These are phyloP conservation scores for Eilema sororculum DNA, from an alignment of 2,888 invertebrate genomes.

Conservation along the genomic window DNA sequence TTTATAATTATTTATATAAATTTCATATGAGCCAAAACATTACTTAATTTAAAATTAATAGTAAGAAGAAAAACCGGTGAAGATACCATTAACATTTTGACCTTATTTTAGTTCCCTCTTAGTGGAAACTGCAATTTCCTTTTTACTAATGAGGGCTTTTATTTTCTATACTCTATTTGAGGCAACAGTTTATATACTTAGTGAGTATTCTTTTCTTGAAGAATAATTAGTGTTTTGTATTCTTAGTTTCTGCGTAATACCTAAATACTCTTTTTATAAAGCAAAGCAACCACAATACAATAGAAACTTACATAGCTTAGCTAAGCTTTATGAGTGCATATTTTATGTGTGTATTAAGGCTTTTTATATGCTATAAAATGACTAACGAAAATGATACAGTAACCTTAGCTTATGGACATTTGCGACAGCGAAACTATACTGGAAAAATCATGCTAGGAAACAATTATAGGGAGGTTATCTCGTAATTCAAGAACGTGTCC, in stretches of 20 bases:
- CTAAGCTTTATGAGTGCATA: not conserved
- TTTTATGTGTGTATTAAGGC: not conserved
- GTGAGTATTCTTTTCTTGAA: conserved; percentile 39
- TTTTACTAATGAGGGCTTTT: conserved; percentile 84
- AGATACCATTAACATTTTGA: conserved; percentile 78
- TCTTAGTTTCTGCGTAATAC: conserved; percentile 14
- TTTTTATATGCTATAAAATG: not conserved
- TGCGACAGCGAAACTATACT: not conserved
- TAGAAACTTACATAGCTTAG: not conserved
- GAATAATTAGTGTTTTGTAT: conserved; percentile 29
- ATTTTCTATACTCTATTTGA: conserved; percentile 71
- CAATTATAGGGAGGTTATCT: too few species aligned
- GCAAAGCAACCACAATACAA: not conserved
- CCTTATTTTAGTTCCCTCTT: conserved; percentile 82
- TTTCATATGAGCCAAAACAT: not conserved
- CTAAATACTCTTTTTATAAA: not conserved
- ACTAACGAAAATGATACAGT: not conserved
- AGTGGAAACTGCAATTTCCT: conserved; percentile 83
- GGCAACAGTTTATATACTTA: conserved; percentile 30
- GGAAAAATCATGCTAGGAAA: not conserved
- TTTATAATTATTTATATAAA: not conserved
- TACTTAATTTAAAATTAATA: not conserved
- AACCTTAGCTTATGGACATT: not conserved
- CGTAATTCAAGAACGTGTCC: too few species aligned
- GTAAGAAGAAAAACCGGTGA: conserved; percentile 62